Evolutionary conservation across 1,140 invertebrate species (phyloP).

Genomic region (Drosophila takahashii): DNA sequence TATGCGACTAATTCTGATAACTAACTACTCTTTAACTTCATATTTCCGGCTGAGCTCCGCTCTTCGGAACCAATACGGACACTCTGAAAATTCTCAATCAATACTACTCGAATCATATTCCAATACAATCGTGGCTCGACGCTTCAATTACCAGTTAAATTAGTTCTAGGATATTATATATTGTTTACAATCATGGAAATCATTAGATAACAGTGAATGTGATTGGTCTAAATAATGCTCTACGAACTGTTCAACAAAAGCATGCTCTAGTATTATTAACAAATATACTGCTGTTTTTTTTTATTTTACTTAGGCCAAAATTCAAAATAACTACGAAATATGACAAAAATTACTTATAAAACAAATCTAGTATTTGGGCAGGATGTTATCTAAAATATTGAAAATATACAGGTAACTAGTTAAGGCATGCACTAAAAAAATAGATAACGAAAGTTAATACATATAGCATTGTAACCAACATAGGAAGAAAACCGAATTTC

Average conservation of each 20-base stretch:
- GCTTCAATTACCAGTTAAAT: conserved; percentile 39
- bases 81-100: background rate
- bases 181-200: conserved; percentile 37
- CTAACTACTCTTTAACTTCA: conserved; percentile 8
- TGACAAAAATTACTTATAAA: conserved; percentile 8
- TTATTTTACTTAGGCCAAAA: conserved; percentile 14
- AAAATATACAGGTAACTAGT: conserved; percentile 24
- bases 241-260: conserved; percentile 38
- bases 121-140: conserved; percentile 70
- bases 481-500: conserved; percentile 18
- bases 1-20: conserved; percentile 13
- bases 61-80: conserved; percentile 5
- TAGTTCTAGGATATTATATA: conserved; percentile 15
- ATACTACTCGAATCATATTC: conserved; percentile 66
- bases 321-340: conserved; percentile 39
- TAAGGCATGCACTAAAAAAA: conserved; percentile 36
- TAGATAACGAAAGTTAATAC: conserved; percentile 18
- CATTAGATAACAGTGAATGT: conserved; percentile 44
- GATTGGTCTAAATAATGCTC: conserved; percentile 41
- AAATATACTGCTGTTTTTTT: conserved; percentile 1
- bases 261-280: conserved; percentile 22
- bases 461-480: conserved; percentile 24
- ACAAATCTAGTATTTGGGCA: conserved; percentile 4
- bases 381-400: background rate
- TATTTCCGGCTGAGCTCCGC: background rate